Evolutionary conservation across 2,797 vertebrate species (phyloP).

Genomic region (Darevskia nairensis): DNA sequence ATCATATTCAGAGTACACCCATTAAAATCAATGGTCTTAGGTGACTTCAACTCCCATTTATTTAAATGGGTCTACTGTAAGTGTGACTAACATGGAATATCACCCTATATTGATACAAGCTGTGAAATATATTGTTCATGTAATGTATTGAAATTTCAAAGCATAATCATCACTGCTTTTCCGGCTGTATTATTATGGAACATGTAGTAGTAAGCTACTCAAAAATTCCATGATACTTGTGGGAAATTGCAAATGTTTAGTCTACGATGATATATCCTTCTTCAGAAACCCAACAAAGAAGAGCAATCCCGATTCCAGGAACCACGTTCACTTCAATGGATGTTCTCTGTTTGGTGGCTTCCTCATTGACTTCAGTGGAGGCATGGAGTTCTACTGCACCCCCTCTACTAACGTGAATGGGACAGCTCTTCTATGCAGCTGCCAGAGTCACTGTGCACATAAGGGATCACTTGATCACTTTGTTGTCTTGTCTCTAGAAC

Average conservation of each 20-base stretch:
- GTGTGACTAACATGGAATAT: too few relatives aligned
- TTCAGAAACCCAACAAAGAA: constrained; percentile 35
- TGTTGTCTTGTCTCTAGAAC: not conserved
- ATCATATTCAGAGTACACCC: too few relatives aligned
- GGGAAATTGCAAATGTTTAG: not conserved
- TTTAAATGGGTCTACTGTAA: too few relatives aligned
- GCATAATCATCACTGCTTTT: constrained; percentile 28
- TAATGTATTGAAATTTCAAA: constrained; percentile 22
- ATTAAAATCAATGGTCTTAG: too few relatives aligned
- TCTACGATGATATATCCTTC: constrained; percentile 2
- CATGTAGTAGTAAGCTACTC: not conserved
- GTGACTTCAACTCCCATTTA: too few relatives aligned
- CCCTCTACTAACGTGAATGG: not conserved
- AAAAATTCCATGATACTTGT: constrained; percentile 7
- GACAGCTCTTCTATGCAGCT: not conserved
- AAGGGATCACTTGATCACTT: not conserved
- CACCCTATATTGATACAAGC: constrained; percentile 5
- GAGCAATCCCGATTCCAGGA: constrained; percentile 38
- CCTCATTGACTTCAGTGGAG: not conserved
- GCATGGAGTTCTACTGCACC: not conserved
- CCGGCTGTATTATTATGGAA: not conserved
- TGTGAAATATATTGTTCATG: constrained; percentile 22
- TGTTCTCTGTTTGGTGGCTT: not conserved
- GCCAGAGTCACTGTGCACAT: too few relatives aligned
- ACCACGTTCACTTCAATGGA: not conserved